A percentile compares a stretch with the other conserved stretches of the same genome.
Conservation (phyloP, 2,113 vertebrate species). For the Neomonachus schauinslandi region DNA sequence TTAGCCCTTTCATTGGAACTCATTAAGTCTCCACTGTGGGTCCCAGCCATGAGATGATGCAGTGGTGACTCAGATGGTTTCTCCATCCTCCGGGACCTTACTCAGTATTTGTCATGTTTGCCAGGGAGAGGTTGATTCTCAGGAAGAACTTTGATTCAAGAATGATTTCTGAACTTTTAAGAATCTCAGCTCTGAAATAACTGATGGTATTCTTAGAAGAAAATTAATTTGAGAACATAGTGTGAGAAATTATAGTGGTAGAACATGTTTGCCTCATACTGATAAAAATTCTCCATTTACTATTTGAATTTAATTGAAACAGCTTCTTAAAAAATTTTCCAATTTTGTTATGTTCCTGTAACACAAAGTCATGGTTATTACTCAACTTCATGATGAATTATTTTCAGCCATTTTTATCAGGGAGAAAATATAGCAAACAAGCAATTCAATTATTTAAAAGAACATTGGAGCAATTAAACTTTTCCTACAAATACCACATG, state of each 20-base stretch:
- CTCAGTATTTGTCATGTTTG: neutral
- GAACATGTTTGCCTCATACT: neutral
- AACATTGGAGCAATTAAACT: constrained; percentile 46
- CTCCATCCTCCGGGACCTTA: neutral
- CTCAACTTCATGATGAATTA: constrained; percentile 66
- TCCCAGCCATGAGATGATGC: neutral
- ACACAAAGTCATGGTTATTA: constrained; percentile 32
- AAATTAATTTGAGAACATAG: constrained; percentile 20
- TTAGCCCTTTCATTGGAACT: neutral
- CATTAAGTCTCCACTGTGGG: neutral
- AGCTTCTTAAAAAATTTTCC: constrained; percentile 6
- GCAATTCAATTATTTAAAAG: constrained; percentile 63
- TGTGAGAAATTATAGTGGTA: neutral
- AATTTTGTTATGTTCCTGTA: constrained; percentile 33
- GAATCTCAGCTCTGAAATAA: neutral
- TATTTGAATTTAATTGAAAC: constrained; percentile 53
- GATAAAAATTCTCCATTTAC: constrained; percentile 32
- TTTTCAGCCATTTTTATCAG: constrained; percentile 50
- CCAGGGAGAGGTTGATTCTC: neutral
- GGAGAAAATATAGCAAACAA: constrained; percentile 38
- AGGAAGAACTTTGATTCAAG: constrained; percentile 8
- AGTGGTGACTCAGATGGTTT: neutral
- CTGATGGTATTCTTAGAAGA: neutral
- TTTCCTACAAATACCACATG: constrained; percentile 41
- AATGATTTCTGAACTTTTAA: neutral